Evolutionary conservation across 2,888 invertebrate species (phyloP), one percentile per base, ranked within the genome.

Genomic region (Eugnorisma glareosa): DNA sequence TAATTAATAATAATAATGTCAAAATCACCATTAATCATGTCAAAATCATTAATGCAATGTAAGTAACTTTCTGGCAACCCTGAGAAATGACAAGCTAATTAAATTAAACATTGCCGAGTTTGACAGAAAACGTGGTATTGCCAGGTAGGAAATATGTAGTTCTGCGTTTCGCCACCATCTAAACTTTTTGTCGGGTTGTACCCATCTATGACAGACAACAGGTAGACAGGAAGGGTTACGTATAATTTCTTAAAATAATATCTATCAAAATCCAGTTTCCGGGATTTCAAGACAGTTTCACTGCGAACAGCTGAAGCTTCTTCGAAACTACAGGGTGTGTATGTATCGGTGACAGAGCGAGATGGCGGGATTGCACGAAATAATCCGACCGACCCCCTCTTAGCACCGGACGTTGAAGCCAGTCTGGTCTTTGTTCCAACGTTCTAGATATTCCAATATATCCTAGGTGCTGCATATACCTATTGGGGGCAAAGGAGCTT

Each of bases 301-400:
- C 13, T 28, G 11, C 11, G 15, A 21, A 40, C 13, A 40, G 24
- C 37, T 35, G 31, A 61, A 71, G 28, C 64, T 75, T 72, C 45
- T 68, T n/a, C 43, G 66, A 51, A 74, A 66, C 79, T 75, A 64
- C 59, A 71, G 57, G 28, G 1, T 76, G 48, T 75, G 45, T 54
- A 15, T 74, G 66, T 79, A 68, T 75, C 63, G 64, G 54, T 15
- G 68, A 68, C 54, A 70, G 67, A 35, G 2, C 2, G n/a, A n/a
- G n/a, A 28, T 15, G 57, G 57, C 48, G 37, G 67, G 82, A 73
- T 73, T 79, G 79, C 71, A 75, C 66, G 82, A 75, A 61, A 83
- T 82, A 83, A 82, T 79, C 75, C 83, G 28, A 10, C 54, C 31
- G 28, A 45, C 68, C 31, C 67, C 68, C 83, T 69, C 66, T 82